A percentile compares a stretch with the other conserved stretches of the same genome.
Conservation (phyloP, 2,113 vertebrate species). For the Triplophysa rosa region DNA sequence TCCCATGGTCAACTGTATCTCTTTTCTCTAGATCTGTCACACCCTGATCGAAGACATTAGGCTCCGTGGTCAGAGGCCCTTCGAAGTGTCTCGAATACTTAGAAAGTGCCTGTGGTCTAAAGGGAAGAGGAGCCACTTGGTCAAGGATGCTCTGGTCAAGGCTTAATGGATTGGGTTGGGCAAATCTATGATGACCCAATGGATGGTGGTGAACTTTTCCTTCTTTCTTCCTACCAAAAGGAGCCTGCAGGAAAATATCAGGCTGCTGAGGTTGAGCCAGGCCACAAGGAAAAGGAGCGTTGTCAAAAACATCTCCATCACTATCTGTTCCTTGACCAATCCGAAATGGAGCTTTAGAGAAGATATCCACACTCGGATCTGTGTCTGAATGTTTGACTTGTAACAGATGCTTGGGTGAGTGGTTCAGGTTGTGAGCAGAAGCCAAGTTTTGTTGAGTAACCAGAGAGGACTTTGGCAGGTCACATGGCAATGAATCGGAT, state of each 20-base stretch:
- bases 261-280: slow-evolving; percentile 66
- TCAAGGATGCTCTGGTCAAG: slow-evolving; percentile 73
- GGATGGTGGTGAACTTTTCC: slow-evolving; percentile 50
- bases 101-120: slow-evolving; percentile 85
- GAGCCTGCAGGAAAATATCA: slow-evolving; percentile 90
- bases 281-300: slow-evolving; percentile 84
- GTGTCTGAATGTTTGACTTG: neutral
- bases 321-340: slow-evolving; percentile 60
- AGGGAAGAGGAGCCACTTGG: slow-evolving; percentile 72
- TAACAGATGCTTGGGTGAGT: neutral
- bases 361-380: slow-evolving; percentile 75
- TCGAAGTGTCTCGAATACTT: slow-evolving; percentile 96
- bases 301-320: slow-evolving; percentile 84
- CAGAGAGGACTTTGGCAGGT: neutral
- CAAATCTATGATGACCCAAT: slow-evolving; percentile 29
- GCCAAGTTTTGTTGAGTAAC: neutral
- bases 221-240: slow-evolving; percentile 88
- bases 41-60: slow-evolving; percentile 78
- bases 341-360: slow-evolving; percentile 85
- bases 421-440: slow-evolving; percentile 7
- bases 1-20: slow-evolving; percentile 70
- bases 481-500: neutral
- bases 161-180: slow-evolving; percentile 23
- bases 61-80: slow-evolving; percentile 73
- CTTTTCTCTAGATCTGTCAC: slow-evolving; percentile 77